Base-by-base conservation (phyloP, 2,797 vertebrate species). In the Sus cebifrons region DNA sequence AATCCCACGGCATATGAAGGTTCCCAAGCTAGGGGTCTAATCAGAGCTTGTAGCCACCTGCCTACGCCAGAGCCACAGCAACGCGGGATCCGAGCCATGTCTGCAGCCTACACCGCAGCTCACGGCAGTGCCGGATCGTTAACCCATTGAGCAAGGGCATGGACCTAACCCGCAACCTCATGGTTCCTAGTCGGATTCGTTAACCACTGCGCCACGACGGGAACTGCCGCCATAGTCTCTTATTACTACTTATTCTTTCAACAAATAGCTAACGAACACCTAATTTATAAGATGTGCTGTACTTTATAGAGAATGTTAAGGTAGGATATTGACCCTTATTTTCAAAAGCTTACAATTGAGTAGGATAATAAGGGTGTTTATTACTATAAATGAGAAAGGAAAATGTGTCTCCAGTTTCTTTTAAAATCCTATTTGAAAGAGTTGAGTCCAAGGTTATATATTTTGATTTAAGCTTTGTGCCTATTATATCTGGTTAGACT, bases 391-490 rank as follows among this genome's bases (percentile, higher is more conserved):
- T 79, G 32, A 86, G 54, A 94, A 81, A 74, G 62, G 20, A 83
- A 82, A 83, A 40, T 36, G 78, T 90, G 60, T 93, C 15, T 52
- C 58, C 78, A 56, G 20, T 92, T 91, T 5, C 20, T 67, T 62
- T 58, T 52, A 74, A 89, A 89, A 79, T 18, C n/a, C 60, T 89
- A 25, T 67, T 86, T 82, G 73, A 89, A 96, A 58, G 70, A 82
- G 54, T 44, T 70, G 21, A 21, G 44, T 92, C 27, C 17, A 87
- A 52, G 8, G 54, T 58, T 74, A 79, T 40, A 5, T 90, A 52
- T 67, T 92, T 96, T 83, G 29, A 90, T 85, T 16, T 94, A 83
- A 74, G 36, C 27, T 68, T n/a, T 96, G 8, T 78, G 8, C 17
- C 5, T 89, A n/a, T 54, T 56, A 3, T 89, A 21, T 86, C 44